Evolutionary conservation across 2,797 vertebrate species (phyloP).

Genomic region (Luscinia luscinia): DNA sequence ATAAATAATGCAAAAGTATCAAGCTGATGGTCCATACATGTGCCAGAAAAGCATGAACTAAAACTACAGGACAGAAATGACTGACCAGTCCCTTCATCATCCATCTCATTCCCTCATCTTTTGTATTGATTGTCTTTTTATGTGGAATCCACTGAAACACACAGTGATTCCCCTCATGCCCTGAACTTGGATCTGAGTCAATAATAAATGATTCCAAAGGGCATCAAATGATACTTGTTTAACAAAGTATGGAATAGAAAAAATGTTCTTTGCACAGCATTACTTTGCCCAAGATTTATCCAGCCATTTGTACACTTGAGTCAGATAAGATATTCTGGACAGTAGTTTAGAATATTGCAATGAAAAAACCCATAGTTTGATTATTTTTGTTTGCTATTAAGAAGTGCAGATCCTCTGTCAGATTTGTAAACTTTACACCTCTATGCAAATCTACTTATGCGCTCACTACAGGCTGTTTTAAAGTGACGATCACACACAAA

Average conservation of each 20-base stretch:
- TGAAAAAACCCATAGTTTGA: neutral
- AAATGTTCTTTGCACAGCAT: neutral
- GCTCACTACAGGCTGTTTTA: neutral
- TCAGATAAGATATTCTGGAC: neutral
- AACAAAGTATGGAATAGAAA: neutral
- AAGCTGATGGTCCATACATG: neutral
- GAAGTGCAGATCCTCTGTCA: neutral
- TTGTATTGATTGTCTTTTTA: neutral
- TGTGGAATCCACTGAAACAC: neutral
- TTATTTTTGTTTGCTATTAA: neutral
- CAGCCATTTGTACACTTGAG: neutral
- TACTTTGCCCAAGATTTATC: neutral
- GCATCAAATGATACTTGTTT: neutral
- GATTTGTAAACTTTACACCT: neutral
- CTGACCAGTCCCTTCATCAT: neutral
- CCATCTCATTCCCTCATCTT: neutral
- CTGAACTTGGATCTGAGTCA: neutral
- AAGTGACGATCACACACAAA: neutral
- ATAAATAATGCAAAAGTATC: neutral
- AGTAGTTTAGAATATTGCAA: neutral
- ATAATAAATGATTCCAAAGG: neutral
- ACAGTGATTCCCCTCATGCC: neutral
- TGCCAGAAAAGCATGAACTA: neutral
- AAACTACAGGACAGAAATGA: neutral
- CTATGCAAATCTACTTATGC: neutral